phyloP scores from a whole-genome alignment of 2,888 invertebrate genomes.

The Melinopterus prodromus region DNA sequence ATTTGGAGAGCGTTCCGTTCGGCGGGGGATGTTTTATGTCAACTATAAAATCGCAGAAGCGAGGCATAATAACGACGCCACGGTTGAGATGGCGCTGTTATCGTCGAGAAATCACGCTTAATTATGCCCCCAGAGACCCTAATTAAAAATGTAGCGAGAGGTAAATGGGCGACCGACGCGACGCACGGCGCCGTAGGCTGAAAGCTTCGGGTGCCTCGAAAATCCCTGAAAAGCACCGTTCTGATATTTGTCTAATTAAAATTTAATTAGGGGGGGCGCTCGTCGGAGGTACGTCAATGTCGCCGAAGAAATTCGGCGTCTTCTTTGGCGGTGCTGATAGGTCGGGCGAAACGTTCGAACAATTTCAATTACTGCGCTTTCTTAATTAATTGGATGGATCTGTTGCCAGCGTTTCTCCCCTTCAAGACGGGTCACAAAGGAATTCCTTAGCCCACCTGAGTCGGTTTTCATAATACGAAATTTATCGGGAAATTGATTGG shows the following conservation, averaged over 20 bases:
- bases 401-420: background rate
- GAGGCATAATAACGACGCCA: background rate
- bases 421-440: background rate
- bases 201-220: background rate
- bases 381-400: constrained; percentile 4
- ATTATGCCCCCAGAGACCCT: background rate
- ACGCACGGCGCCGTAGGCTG: background rate
- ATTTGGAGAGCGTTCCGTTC: background rate
- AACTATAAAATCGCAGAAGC: background rate
- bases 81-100: background rate
- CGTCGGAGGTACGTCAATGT: background rate
- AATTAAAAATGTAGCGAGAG: background rate
- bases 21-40: background rate
- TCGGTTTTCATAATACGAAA: background rate
- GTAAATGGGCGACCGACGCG: background rate
- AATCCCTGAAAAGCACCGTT: background rate
- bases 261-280: background rate
- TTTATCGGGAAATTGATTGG: background rate
- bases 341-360: background rate
- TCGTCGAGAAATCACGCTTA: constrained; percentile 4
- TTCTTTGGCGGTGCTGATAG: too few species aligned
- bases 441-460: background rate
- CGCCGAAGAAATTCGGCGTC: background rate
- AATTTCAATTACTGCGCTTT: background rate
- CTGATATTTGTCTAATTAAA: constrained; percentile 4